phyloP scores from a whole-genome alignment of 2,113 vertebrate species.

The Prolemur simus region DNA sequence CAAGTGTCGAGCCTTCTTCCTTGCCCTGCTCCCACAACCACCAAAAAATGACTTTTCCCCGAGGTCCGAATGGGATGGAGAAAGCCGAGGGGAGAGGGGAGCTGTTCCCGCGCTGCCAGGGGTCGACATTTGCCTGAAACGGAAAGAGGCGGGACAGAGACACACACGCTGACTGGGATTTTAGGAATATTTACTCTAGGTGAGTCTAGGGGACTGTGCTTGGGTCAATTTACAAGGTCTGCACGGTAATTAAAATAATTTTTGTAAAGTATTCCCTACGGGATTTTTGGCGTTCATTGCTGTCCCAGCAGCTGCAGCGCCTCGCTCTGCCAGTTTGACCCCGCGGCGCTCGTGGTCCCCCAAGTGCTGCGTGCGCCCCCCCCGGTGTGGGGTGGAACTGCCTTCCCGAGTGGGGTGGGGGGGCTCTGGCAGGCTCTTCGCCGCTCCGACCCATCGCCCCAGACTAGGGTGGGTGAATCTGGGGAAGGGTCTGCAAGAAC shows the following conservation, averaged over 20 bases:
- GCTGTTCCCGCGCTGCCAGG: not conserved
- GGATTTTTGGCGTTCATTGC: not conserved
- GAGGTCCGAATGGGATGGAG: not conserved
- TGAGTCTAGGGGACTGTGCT: not conserved
- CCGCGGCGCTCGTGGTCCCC: rapidly evolving
- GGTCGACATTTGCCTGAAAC: not conserved
- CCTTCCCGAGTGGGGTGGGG: not conserved
- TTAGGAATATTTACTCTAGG: not conserved
- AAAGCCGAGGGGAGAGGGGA: not conserved
- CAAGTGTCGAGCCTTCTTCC: not conserved
- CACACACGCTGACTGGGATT: not conserved
- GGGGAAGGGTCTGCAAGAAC: not conserved
- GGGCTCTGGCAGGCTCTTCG: not conserved
- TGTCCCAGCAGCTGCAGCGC: not conserved
- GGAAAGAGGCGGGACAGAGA: not conserved
- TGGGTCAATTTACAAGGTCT: not conserved
- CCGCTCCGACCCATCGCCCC: not conserved
- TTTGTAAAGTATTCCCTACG: not conserved
- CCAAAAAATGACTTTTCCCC: not conserved
- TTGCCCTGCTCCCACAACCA: not conserved
- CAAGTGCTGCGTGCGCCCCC: not conserved
- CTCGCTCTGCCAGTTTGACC: not conserved
- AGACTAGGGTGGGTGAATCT: too few relatives aligned
- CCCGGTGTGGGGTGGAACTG: not conserved
- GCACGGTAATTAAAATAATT: not conserved